A percentile compares a stretch with the other conserved stretches of the same genome.
Evolutionary conservation across 2,113 vertebrate genomes (phyloP).

Genomic region (Oreotrochilus melanogaster): DNA sequence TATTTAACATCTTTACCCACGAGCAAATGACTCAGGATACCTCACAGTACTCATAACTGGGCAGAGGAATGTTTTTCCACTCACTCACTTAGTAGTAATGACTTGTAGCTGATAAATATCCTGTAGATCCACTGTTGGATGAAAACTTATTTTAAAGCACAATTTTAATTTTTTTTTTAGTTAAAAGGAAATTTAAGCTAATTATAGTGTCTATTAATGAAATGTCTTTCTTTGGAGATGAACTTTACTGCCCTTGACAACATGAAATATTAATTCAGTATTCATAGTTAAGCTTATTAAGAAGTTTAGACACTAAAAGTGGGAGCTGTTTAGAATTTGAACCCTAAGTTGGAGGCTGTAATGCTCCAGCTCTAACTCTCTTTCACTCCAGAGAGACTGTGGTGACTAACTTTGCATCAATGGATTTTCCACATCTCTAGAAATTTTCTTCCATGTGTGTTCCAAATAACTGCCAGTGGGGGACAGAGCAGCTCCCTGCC

Average conservation of each 20-base stretch:
- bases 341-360: not conserved
- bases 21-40: not conserved
- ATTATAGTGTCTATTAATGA: not conserved
- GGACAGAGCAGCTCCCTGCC: not conserved
- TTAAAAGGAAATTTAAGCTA: not conserved
- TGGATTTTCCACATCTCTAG: not conserved
- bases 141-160: not conserved
- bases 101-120: not conserved
- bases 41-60: not conserved
- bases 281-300: not conserved
- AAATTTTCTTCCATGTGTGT: not conserved
- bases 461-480: not conserved
- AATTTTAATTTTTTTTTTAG: not conserved
- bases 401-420: not conserved
- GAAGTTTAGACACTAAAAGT: not conserved
- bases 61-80: not conserved
- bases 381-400: not conserved
- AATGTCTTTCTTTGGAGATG: not conserved
- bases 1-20: not conserved
- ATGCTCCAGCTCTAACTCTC: not conserved
- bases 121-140: not conserved
- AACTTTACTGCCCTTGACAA: not conserved
- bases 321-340: not conserved
- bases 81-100: not conserved
- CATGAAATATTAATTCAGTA: not conserved